Percentiles rank a stretch among this genome's conserved stretches.
phyloP scores from a whole-genome alignment of 92 coral and sea anemone species.

The Desmophyllum pertusum region DNA sequence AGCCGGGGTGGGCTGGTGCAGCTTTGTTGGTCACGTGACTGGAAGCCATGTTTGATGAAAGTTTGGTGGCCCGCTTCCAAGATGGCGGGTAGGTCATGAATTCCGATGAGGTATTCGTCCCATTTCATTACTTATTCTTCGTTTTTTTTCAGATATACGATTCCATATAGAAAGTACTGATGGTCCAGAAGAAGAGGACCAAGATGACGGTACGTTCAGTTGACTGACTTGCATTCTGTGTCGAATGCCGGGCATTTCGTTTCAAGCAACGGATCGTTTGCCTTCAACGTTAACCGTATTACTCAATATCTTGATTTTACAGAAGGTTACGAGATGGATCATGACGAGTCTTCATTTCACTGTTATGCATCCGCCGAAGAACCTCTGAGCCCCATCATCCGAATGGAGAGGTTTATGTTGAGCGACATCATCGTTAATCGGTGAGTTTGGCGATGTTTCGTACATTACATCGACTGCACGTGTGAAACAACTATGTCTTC shows the following conservation, averaged over 20 bases:
- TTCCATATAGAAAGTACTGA: slow-evolving; percentile 89
- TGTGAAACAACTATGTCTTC: slow-evolving; percentile 1
- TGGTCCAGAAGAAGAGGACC: slow-evolving; percentile 93
- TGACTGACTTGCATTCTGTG: neutral
- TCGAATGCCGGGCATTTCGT: slow-evolving; percentile 1
- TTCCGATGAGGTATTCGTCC: slow-evolving; percentile 62
- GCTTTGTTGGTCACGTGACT: slow-evolving; percentile 72
- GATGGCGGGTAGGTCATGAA: slow-evolving; percentile 99
- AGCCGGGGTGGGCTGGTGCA: slow-evolving; percentile 35
- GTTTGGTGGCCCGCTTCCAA: slow-evolving; percentile 91
- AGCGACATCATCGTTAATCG: slow-evolving; percentile 98
- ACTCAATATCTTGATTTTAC: slow-evolving; percentile 44
- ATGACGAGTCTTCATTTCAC: slow-evolving; percentile 86
- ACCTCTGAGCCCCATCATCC: slow-evolving; percentile 80
- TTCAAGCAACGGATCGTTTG: slow-evolving; percentile 2
- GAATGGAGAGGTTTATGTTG: slow-evolving; percentile 96
- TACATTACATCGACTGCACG: slow-evolving; percentile 24
- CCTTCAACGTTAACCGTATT: slow-evolving; percentile 25
- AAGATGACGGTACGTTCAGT: slow-evolving; percentile 85
- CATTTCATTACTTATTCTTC: slow-evolving; percentile 45
- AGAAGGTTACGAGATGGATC: slow-evolving; percentile 57
- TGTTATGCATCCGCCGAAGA: slow-evolving; percentile 91
- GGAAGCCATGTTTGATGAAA: slow-evolving; percentile 90
- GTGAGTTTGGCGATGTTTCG: slow-evolving; percentile 52
- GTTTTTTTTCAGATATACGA: slow-evolving; percentile 83